These are phyloP conservation scores for Chinchilla lanigera DNA, from an alignment of 2,113 vertebrate species.

Conservation along the genomic window DNA sequence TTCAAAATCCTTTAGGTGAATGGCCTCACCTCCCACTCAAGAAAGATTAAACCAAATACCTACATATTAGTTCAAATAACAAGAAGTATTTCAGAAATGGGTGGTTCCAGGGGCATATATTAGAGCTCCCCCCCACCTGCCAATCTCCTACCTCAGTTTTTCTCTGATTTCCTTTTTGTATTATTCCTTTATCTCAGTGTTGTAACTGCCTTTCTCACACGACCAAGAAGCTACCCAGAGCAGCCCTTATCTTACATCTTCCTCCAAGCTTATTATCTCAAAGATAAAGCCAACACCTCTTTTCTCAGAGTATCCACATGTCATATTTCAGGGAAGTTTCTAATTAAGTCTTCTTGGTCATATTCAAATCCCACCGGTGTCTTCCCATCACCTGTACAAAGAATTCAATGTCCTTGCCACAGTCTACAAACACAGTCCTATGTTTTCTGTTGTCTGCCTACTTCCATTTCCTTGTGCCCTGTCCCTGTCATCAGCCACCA, in stretches of 20 bases:
- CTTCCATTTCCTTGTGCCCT: background rate
- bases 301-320: background rate
- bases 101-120: background rate
- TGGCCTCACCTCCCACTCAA: background rate
- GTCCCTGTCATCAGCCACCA: background rate
- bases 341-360: background rate
- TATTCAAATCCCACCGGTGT: background rate
- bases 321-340: background rate
- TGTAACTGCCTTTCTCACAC: background rate
- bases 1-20: background rate
- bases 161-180: background rate
- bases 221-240: background rate
- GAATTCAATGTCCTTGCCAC: background rate
- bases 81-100: background rate
- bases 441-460: too few species aligned
- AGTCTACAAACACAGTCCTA: background rate
- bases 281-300: background rate
- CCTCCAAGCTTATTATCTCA: background rate
- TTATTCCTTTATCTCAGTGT: background rate
- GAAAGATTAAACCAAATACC: background rate
- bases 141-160: background rate
- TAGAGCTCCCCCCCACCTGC: background rate
- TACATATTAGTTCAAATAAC: background rate
- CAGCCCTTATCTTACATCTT: background rate
- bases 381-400: background rate